Evolutionary conservation across 2,888 invertebrate species (phyloP).

Genomic region (Willowsia nigromaculata): DNA sequence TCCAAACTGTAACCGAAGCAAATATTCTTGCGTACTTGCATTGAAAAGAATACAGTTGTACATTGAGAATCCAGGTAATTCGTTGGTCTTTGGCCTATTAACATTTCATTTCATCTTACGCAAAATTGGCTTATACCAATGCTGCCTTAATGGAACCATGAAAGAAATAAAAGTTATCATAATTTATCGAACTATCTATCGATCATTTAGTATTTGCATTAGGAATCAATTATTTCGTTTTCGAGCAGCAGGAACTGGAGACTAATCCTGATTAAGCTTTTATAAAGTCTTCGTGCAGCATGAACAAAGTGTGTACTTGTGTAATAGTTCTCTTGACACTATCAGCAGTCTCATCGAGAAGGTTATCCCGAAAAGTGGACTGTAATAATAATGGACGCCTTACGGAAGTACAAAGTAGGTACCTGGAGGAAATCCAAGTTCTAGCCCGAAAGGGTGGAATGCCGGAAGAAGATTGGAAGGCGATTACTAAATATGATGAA

Average conservation of each 20-base stretch:
- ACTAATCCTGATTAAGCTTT: neutral
- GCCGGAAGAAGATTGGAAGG: constrained; percentile 31
- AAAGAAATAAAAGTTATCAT: too few relatives aligned
- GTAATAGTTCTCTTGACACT: neutral
- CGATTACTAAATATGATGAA: constrained; percentile 37
- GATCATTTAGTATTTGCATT: too few relatives aligned
- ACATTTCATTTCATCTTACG: too few relatives aligned
- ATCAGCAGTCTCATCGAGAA: neutral
- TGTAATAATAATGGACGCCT: constrained; percentile 11
- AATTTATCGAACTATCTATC: too few relatives aligned
- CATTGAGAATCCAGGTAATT: too few relatives aligned
- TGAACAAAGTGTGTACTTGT: neutral
- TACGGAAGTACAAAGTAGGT: constrained; percentile 27
- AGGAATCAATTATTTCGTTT: too few relatives aligned
- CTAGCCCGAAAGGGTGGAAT: constrained; percentile 47
- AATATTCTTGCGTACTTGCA: too few relatives aligned
- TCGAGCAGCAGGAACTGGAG: neutral
- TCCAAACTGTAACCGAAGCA: too few relatives aligned
- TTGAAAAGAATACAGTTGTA: too few relatives aligned
- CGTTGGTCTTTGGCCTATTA: too few relatives aligned
- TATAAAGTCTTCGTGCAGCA: neutral
- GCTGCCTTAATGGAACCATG: too few relatives aligned
- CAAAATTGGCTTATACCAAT: too few relatives aligned
- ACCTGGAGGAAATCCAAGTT: constrained; percentile 45
- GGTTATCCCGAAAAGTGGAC: neutral